A percentile compares a stretch with the other conserved stretches of the same genome.
phyloP scores from a whole-genome alignment of 2,113 vertebrate species.

The Empidonax traillii region DNA sequence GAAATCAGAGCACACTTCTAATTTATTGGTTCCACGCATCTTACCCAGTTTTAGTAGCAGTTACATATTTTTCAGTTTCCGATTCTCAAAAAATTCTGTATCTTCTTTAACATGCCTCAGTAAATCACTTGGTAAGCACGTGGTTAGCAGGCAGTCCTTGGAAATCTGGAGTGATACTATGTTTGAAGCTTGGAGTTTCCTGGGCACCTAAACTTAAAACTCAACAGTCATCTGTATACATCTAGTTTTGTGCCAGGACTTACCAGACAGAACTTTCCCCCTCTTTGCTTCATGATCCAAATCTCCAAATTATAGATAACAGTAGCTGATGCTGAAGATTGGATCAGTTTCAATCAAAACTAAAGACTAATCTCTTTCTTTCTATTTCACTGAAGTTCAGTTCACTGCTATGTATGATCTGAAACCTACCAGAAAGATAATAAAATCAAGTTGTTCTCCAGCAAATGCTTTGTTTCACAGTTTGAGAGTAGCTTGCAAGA shows the following conservation, averaged over 20 bases:
- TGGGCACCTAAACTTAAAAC: background rate
- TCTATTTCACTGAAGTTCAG: background rate
- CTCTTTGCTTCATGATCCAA: background rate
- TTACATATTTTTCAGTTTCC: background rate
- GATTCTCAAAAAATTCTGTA: background rate
- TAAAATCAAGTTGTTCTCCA: background rate
- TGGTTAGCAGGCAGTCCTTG: background rate
- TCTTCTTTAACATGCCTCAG: background rate
- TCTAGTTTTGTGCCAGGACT: background rate
- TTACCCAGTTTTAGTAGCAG: background rate
- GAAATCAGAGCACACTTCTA: background rate
- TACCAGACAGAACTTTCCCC: background rate
- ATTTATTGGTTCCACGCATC: background rate
- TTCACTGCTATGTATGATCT: background rate
- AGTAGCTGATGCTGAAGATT: background rate
- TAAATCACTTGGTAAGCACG: background rate
- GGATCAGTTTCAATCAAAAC: background rate
- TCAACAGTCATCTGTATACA: background rate
- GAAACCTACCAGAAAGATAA: background rate
- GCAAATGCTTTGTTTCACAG: background rate
- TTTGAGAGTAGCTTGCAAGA: background rate
- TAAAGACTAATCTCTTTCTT: background rate
- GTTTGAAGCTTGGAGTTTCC: background rate
- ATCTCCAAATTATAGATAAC: background rate
- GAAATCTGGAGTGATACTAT: background rate